Base-by-base conservation (phyloP, 30 jellyfish, hydroid and myxozoan species). In the Catostylus mosaicus region DNA sequence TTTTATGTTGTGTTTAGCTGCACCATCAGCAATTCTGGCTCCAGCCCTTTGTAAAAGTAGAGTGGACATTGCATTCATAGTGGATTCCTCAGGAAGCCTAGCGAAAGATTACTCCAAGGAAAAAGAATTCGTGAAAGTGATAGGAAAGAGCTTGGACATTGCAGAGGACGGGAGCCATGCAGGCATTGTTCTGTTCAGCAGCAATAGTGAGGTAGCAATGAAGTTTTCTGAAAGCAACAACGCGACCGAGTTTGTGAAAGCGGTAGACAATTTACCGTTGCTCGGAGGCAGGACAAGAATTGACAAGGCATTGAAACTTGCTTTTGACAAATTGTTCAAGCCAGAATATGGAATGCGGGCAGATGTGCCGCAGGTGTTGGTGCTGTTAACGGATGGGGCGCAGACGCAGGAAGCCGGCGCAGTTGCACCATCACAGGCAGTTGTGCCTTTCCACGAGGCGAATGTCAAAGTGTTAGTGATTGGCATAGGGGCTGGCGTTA, bases 81-180 rank as follows among this genome's bases (percentile, higher is more conserved):
- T 84, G 51, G 94, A 84, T 51, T 73, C 94, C 18, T 84, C 94
- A 10, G 88, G 76, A 51, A 84, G 94, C 37, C 61, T 84, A 54
- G 50, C 36, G 38, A 61, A 31, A 6, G 64, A 60, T 32, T 84
- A 71, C 50, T 67, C n/a, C 14, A 52, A 84, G 26, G 94, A 74
- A 54, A 84, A 84, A 40, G n/a, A 8, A 34, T 84, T 84, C 32
- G 88, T 84, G 38, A 84, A 84, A 51, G 30, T 24, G 30, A 35
- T 84, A 19, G 87, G 88, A 18, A 31, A 24, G 14, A 47, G 47
- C 0, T 73, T 84, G 59, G 82, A 64, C 43, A 38, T 84, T 16
- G 23, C 82, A 18, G 59, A 12, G 3, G 48, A 34, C 16, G 88
- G 78, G 10, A 84, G 83, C 48, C 87, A 65, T 72, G 94, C 82